Percentiles rank a stretch among this genome's conserved stretches.
phyloP scores from a whole-genome alignment of 2,888 invertebrate genomes.

The Agelastica alni region DNA sequence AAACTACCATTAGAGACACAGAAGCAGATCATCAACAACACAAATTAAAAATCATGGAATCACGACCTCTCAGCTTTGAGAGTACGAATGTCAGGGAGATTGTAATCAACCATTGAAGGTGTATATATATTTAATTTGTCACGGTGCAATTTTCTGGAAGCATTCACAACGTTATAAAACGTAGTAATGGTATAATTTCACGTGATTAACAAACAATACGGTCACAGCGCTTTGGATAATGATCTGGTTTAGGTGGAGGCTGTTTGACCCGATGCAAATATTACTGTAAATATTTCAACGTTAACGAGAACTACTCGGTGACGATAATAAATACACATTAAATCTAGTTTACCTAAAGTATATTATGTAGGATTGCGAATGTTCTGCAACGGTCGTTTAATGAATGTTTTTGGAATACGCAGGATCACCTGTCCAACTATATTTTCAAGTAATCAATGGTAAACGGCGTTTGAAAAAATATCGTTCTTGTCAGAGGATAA shows the following conservation, averaged over 20 bases:
- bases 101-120: no score
- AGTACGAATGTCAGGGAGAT: no score
- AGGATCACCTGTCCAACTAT: constrained; percentile 17
- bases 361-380: constrained; percentile 36
- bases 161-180: no score
- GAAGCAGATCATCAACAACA: no score
- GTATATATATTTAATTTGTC: no score
- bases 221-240: constrained; percentile 1
- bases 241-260: background rate
- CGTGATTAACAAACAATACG: constrained; percentile 18
- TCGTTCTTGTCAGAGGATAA: no score
- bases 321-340: constrained; percentile 42
- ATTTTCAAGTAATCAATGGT: no score
- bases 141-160: no score
- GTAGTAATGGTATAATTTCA: constrained; percentile 18
- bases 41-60: no score
- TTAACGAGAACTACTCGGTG: constrained; percentile 39
- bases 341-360: constrained; percentile 45
- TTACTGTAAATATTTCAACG: constrained; percentile 40
- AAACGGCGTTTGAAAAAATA: no score
- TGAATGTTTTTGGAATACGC: constrained; percentile 21
- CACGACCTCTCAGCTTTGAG: no score
- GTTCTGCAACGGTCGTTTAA: constrained; percentile 18
- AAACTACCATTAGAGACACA: no score
- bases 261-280: constrained; percentile 36